Evolutionary conservation across 2,797 vertebrate species (phyloP).

Genomic region (Brotula barbata): DNA sequence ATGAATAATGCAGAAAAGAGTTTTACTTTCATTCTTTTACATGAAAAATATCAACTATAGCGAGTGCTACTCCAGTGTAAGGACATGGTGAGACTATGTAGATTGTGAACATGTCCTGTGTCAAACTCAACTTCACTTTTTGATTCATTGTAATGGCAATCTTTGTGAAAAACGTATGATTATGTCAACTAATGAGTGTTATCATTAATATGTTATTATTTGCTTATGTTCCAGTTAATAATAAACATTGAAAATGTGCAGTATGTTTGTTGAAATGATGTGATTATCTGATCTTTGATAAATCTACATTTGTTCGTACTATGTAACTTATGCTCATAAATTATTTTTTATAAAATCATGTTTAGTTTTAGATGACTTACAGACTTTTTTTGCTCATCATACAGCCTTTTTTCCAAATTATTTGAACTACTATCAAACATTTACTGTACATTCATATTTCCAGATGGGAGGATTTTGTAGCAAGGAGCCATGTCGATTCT

Average conservation of each 20-base stretch:
- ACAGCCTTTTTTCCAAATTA: not conserved
- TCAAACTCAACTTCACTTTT: constrained; percentile 65
- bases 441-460: not conserved
- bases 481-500: not conserved
- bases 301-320: not conserved
- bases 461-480: not conserved
- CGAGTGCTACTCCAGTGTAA: constrained; percentile 57
- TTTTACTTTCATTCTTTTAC: constrained; percentile 47
- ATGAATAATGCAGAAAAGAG: constrained; percentile 60
- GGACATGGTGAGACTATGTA: constrained; percentile 61
- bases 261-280: constrained; percentile 13
- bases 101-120: constrained; percentile 60
- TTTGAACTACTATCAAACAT: not conserved
- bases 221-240: constrained; percentile 80
- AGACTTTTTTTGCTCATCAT: not conserved
- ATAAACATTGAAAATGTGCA: constrained; percentile 75
- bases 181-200: constrained; percentile 75
- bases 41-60: constrained; percentile 62
- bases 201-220: constrained; percentile 76
- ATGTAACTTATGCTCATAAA: constrained; percentile 6
- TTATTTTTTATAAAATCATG: not conserved
- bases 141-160: constrained; percentile 72
- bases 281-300: constrained; percentile 10
- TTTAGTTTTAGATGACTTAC: not conserved
- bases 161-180: constrained; percentile 71